Evolutionary conservation across 2,888 invertebrate species (phyloP).

Genomic region (Mystacides longicornis): DNA sequence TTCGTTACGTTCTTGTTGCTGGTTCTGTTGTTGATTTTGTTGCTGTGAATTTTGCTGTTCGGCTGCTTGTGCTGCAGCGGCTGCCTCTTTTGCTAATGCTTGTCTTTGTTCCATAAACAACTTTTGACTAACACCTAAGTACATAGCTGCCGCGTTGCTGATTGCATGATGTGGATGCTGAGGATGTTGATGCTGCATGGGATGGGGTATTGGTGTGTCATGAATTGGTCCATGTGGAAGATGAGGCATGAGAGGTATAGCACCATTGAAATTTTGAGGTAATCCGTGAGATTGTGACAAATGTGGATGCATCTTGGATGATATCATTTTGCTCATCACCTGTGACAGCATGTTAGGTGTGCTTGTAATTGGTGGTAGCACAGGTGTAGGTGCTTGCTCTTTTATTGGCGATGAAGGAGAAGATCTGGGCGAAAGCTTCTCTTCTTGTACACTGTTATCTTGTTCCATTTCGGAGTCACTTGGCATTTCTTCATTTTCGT

Average conservation of each 20-base stretch:
- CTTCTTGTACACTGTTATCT: slow-evolving; percentile 38
- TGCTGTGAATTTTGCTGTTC: slow-evolving; percentile 48
- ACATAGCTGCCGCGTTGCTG: slow-evolving; percentile 62
- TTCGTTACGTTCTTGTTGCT: slow-evolving; percentile 46
- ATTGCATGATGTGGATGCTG: slow-evolving; percentile 52
- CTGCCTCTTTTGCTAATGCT: slow-evolving; percentile 62
- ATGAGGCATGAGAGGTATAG: slow-evolving; percentile 51
- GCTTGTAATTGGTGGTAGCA: slow-evolving; percentile 42
- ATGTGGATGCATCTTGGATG: slow-evolving; percentile 54
- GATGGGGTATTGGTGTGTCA: slow-evolving; percentile 31
- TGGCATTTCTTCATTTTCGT: slow-evolving; percentile 65
- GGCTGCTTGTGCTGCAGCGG: slow-evolving; percentile 51
- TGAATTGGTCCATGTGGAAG: slow-evolving; percentile 37
- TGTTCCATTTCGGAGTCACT: slow-evolving; percentile 50
- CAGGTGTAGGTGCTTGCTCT: slow-evolving; percentile 43
- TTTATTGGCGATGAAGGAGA: slow-evolving; percentile 47
- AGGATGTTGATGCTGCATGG: slow-evolving; percentile 45
- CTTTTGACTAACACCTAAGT: slow-evolving; percentile 70
- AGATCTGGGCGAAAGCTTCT: slow-evolving; percentile 48
- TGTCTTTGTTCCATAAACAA: slow-evolving; percentile 75
- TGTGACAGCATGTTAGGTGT: slow-evolving; percentile 54
- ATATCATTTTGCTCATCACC: slow-evolving; percentile 61
- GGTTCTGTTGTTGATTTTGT: slow-evolving; percentile 41
- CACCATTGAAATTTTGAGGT: slow-evolving; percentile 54
- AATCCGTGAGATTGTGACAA: slow-evolving; percentile 48